A percentile compares a stretch with the other conserved stretches of the same genome.
Conservation (phyloP, 2,797 vertebrate species). For the Enteromius argenteus region DNA sequence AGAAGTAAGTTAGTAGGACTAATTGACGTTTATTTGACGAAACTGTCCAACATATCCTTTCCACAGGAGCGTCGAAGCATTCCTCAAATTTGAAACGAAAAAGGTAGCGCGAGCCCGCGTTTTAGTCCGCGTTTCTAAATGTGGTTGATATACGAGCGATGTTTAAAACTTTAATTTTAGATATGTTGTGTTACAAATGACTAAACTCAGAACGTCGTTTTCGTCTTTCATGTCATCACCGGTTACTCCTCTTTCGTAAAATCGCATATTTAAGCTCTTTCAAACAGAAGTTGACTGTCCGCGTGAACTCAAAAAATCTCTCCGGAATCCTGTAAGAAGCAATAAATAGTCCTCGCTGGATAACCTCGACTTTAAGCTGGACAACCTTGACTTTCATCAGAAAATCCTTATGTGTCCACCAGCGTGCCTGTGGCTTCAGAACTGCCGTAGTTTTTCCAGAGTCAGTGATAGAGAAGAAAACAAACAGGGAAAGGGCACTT, state of each 20-base stretch:
- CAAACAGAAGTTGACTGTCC: constrained; percentile 4
- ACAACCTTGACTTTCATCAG: constrained; percentile 34
- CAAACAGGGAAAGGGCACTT: constrained; percentile 18
- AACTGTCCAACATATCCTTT: constrained; percentile 26
- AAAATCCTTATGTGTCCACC: constrained; percentile 21
- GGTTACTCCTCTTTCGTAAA: not conserved
- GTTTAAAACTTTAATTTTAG: constrained; percentile 31
- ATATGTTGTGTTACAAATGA: not conserved
- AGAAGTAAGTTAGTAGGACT: not conserved
- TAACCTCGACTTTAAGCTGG: not conserved
- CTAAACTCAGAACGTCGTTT: constrained; percentile 29
- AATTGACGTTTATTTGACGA: not conserved
- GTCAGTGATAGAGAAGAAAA: constrained; percentile 22
- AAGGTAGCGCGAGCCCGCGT: not conserved
- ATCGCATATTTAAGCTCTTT: not conserved
- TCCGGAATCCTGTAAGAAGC: not conserved
- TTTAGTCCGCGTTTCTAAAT: constrained; percentile 1
- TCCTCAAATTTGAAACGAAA: constrained; percentile 10
- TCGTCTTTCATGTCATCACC: not conserved
- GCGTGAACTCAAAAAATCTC: not conserved
- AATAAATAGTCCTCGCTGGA: constrained; percentile 25
- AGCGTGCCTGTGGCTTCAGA: not conserved
- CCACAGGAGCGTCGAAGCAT: constrained; percentile 11
- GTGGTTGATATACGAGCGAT: not conserved
- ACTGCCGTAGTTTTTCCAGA: constrained; percentile 29